Conservation (phyloP, 2,113 vertebrate genomes). For the Cinclus cinclus region DNA sequence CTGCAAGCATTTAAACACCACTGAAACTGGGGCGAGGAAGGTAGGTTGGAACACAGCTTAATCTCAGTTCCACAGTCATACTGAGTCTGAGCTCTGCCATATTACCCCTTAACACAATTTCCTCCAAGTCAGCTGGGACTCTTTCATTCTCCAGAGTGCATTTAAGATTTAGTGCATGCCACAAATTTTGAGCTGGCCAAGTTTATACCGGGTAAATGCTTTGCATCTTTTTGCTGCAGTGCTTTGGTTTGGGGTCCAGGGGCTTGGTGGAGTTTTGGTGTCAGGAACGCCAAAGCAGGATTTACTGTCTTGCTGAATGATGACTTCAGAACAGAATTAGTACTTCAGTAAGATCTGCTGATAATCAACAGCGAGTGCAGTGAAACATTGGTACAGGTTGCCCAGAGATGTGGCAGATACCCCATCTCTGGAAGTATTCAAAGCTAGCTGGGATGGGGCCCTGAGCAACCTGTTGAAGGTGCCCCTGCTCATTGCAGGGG, state of each 20-base stretch:
- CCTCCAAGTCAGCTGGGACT: neutral
- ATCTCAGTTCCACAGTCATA: neutral
- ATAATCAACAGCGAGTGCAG: neutral
- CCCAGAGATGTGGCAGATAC: neutral
- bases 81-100: neutral
- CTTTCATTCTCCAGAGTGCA: neutral
- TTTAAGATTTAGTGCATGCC: neutral
- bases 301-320: neutral
- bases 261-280: neutral
- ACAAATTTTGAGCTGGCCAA: neutral
- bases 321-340: neutral
- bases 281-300: neutral
- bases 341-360: neutral
- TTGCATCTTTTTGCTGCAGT: neutral
- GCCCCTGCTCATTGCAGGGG: neutral
- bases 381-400: neutral
- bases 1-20: neutral
- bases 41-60: neutral
- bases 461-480: neutral
- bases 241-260: neutral
- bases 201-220: neutral
- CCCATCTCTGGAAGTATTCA: neutral
- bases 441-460: neutral
- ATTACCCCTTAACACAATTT: fast-evolving
- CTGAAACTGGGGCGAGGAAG: neutral